Conservation (phyloP, 64 coral and sea anemone species). For the Actinia equina region DNA sequence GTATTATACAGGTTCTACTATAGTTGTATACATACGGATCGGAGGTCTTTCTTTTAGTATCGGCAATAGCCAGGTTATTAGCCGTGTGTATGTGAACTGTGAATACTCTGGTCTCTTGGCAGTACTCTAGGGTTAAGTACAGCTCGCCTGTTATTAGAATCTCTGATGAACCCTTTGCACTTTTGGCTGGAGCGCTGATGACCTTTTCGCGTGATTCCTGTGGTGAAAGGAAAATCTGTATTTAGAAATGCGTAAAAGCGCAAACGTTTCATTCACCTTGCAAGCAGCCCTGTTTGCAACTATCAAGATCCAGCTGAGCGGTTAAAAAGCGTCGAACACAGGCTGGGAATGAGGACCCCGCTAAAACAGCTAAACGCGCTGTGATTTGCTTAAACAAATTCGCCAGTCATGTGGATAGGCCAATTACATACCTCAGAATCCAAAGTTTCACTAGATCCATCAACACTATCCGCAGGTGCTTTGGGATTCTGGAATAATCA, state of each 20-base stretch:
- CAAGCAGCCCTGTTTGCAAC: too few species aligned
- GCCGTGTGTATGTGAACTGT: conserved; percentile 67
- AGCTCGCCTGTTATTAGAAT: conserved; percentile 47
- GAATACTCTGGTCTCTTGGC: conserved; percentile 54
- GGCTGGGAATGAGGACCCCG: too few species aligned
- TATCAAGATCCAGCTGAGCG: too few species aligned
- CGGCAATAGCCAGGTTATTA: conserved; percentile 65
- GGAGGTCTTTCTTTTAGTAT: conserved; percentile 55
- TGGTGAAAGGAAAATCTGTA: not conserved
- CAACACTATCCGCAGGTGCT: not conserved
- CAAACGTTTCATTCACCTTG: too few species aligned
- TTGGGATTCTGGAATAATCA: not conserved
- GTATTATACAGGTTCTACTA: not conserved
- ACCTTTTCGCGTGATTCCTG: not conserved
- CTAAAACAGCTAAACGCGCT: too few species aligned
- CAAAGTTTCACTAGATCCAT: not conserved
- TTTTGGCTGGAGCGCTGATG: not conserved
- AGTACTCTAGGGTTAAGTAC: conserved; percentile 65
- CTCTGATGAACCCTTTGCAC: not conserved
- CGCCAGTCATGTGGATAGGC: too few species aligned
- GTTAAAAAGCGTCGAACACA: too few species aligned
- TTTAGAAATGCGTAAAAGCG: too few species aligned
- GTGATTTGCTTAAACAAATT: too few species aligned
- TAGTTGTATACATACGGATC: conserved; percentile 61
- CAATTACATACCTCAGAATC: not conserved